Base-by-base conservation (phyloP, 2,797 vertebrate species). In the Halcyon smyrnensis region DNA sequence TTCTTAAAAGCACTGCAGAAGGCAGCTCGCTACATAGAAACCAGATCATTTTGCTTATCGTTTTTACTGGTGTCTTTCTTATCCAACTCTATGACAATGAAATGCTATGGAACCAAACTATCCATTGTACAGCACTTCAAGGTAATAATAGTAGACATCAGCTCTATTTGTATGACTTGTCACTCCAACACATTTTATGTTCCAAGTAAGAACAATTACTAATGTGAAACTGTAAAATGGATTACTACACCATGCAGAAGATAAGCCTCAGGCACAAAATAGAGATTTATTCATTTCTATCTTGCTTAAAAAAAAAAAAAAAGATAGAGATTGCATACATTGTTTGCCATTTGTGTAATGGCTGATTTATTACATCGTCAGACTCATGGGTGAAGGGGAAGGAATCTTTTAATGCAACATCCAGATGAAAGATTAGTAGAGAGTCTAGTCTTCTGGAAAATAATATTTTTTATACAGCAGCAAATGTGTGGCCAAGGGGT, bases 181-280 rank as follows among this genome's bases (percentile, higher is more conserved):
- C 87, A 90, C 62, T 90, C 54, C 63, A 91, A 76, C 34, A 81
- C 39, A 63, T 86, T 87, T 84, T 82, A 43, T 62, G 14, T 73
- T 73, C 54, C 62, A 70, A 43, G 45, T 81, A 79, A 86, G 79
- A 93, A 65, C 27, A 53, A 91, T 73, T 87, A 59, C 77, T 53
- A 73, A 79, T 2, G 25, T 67, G 90, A 84, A 90, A 96, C 86
- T 54, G 28, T 65, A 89, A 91, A 94, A 89, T 23, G 63, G 64
- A 94, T 94, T 73, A 64, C 67, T 79, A 67, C 30, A 34, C 56
- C 1, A 8, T 89, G 60, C 45, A 89, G 59, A 95, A 89, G 63
- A 87, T 82, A 78, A 93, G 81, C 77, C 64, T 25, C 39, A 90
- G 67, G 86, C 77, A 89, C 15, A 79, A 91, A 84, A 71, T 36